Evolutionary conservation across 2,797 vertebrate genomes (phyloP).

Genomic region (Lindbergichthys nudifrons): DNA sequence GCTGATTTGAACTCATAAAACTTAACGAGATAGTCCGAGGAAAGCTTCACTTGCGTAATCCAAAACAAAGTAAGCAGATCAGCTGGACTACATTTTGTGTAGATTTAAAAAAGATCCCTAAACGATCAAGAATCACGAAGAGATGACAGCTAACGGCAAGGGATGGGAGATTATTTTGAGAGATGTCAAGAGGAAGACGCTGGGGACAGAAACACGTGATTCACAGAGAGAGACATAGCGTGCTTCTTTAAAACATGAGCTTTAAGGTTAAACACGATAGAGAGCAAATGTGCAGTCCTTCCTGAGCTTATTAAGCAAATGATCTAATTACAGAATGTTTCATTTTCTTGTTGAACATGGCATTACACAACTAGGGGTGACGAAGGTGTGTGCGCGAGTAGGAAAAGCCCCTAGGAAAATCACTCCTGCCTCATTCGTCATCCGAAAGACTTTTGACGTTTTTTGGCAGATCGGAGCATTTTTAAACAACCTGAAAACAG

Average conservation of each 20-base stretch:
- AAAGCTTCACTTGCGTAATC: constrained; percentile 34
- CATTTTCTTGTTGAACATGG: constrained; percentile 49
- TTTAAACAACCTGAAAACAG: constrained; percentile 66
- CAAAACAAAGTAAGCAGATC: constrained; percentile 37
- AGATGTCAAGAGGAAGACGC: constrained; percentile 28
- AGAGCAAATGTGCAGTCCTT: constrained; percentile 28
- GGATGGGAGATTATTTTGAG: constrained; percentile 14
- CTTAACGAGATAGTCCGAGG: constrained; percentile 41
- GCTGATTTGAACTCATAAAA: constrained; percentile 53
- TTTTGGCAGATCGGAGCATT: constrained; percentile 59
- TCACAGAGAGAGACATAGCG: constrained; percentile 18
- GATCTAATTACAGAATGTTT: constrained; percentile 54
- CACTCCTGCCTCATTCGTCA: constrained; percentile 53
- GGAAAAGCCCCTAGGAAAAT: constrained; percentile 50
- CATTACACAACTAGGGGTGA: constrained; percentile 27
- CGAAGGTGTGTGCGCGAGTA: background rate
- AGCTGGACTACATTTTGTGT: constrained; percentile 14
- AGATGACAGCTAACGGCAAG: constrained; percentile 26
- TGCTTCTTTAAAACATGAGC: constrained; percentile 33
- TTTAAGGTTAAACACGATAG: constrained; percentile 33
- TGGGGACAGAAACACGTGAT: constrained; percentile 8
- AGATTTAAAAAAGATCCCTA: constrained; percentile 41
- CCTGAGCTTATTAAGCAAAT: constrained; percentile 59
- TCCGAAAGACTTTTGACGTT: constrained; percentile 46
- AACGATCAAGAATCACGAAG: constrained; percentile 36